phyloP scores from a whole-genome alignment of 2,113 vertebrate genomes.

The Merops nubicus region DNA sequence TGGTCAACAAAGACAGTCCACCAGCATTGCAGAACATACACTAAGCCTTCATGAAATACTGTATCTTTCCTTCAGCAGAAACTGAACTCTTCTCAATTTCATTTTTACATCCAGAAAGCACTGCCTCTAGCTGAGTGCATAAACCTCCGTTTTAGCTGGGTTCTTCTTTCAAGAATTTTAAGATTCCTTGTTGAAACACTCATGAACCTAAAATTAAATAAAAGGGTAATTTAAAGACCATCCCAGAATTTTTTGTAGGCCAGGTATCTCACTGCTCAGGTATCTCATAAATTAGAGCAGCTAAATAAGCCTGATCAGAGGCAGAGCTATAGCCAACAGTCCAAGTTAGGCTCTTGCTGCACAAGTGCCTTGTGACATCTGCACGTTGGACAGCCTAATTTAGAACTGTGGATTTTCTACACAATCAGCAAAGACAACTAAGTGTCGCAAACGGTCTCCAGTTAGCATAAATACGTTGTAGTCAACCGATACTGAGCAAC shows the following conservation, averaged over 20 bases:
- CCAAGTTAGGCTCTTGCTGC: not conserved
- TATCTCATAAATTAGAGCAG: not conserved
- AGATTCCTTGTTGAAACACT: not conserved
- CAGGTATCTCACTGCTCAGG: not conserved
- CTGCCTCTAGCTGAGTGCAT: not conserved
- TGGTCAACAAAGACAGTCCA: not conserved
- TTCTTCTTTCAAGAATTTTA: not conserved
- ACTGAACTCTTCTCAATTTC: not conserved
- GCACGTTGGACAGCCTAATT: not conserved
- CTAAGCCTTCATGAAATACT: not conserved
- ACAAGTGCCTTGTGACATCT: not conserved
- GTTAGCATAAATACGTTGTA: not conserved
- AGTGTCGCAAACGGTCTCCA: not conserved
- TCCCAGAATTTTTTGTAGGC: not conserved
- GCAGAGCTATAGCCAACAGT: not conserved
- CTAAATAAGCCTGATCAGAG: not conserved
- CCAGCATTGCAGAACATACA: not conserved
- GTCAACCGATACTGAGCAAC: not conserved
- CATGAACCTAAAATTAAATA: not conserved
- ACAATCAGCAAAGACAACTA: not conserved
- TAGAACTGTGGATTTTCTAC: not conserved
- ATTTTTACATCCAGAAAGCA: not conserved
- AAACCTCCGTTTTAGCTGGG: not conserved
- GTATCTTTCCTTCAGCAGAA: not conserved
- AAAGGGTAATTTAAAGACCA: not conserved